Evolutionary conservation across 1,140 invertebrate species (phyloP), one percentile per base, ranked within the genome.

Genomic region (Drosophila baimaii): DNA sequence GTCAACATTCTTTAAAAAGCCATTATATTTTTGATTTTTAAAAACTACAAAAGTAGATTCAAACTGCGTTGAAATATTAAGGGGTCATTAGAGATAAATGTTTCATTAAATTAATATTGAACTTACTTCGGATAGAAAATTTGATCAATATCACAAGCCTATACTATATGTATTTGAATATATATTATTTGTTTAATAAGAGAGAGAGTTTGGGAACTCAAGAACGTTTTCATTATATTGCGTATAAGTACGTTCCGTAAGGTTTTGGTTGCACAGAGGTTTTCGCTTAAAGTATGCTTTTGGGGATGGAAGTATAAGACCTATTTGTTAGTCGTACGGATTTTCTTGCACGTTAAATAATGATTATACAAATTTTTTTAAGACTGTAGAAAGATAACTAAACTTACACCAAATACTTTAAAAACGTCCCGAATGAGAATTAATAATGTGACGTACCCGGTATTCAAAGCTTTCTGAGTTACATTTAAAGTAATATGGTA

Each of bases 211-310:
- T 6, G n/a, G n/a, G 1, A 9, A 15, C 1, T 5, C 3, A 44
- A 44, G 6, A 44, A 5, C 12, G 19, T 21, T 10, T 43, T 12
- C n/a, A 12, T 43, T n/a, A 23, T 23, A 23, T 25, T 25, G 13
- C 1, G 25, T 25, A 5, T 47, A 5, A 1, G 4, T 27, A 47
- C 25, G 8, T 27, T 9, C 0, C 0, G 12, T 17, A 47, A 0
- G 3, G 9, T 5, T 27, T 27, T 27, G 27, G 5, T 35, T 35
- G 33, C 4, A 31, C 5, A 31, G 5, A n/a, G n/a, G n/a, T n/a
- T n/a, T n/a, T n/a, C n/a, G n/a, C n/a, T n/a, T 7, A 31, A 31
- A 19, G 49, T 19, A 12, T 52, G 49, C 49, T 31, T 52, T 52
- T 52, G 49, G 49, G 49, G 49, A 52, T 52, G 7, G 13, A 31